These are phyloP conservation scores for Drosophila percnosoma DNA, from an alignment of 2,888 invertebrate genomes.

Conservation along the genomic window DNA sequence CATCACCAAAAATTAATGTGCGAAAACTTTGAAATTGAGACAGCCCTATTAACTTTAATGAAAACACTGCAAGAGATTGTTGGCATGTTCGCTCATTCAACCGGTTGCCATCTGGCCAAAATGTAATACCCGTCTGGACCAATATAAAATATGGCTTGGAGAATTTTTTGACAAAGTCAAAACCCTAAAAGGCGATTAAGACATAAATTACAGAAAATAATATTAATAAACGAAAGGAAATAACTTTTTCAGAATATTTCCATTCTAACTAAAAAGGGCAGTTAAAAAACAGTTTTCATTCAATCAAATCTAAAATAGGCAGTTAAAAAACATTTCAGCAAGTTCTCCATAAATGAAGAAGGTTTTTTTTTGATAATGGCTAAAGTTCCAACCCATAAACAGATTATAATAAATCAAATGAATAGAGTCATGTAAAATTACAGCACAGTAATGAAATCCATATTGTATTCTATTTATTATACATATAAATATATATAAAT, in stretches of 20 bases:
- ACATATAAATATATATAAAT: background rate
- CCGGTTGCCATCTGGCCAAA: slow-evolving; percentile 28
- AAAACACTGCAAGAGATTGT: slow-evolving; percentile 26
- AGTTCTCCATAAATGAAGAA: background rate
- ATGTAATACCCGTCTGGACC: slow-evolving; percentile 9
- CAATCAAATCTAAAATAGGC: background rate
- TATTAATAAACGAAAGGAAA: background rate
- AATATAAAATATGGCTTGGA: background rate
- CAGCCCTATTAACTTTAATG: slow-evolving; percentile 42
- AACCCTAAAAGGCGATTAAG: background rate
- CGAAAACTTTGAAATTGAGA: slow-evolving; percentile 59
- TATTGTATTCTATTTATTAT: background rate
- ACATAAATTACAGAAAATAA: background rate
- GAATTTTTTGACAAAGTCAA: background rate
- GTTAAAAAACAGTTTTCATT: background rate
- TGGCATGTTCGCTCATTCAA: slow-evolving; percentile 24
- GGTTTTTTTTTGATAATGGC: background rate
- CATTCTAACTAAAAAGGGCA: background rate
- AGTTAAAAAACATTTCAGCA: background rate
- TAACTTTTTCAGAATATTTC: background rate
- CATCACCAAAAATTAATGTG: slow-evolving; percentile 57
- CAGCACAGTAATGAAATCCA: background rate
- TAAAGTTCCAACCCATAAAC: background rate
- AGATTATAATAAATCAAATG: background rate
- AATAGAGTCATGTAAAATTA: background rate